Conservation (phyloP, 2,113 vertebrate species). For the Strix uralensis region DNA sequence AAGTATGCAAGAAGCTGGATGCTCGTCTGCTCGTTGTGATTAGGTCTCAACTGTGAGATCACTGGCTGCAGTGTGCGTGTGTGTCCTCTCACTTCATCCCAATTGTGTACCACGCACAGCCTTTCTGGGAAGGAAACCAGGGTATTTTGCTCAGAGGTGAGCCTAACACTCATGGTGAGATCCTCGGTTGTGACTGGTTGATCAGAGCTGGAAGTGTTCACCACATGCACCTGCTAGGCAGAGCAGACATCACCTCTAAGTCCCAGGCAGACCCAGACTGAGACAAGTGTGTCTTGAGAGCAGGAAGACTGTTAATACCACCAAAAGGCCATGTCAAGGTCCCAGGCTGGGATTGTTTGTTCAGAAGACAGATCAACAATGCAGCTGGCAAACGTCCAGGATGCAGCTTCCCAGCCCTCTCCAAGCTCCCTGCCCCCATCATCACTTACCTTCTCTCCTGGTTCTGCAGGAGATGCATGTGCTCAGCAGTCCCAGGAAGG, state of each 20-base stretch:
- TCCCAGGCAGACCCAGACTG: background rate
- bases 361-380: background rate
- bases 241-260: background rate
- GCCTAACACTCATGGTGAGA: background rate
- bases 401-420: background rate
- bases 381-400: background rate
- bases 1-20: background rate
- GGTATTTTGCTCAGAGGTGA: background rate
- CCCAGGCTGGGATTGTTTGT: background rate
- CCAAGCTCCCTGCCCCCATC: background rate
- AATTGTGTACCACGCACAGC: background rate
- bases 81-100: background rate
- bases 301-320: background rate
- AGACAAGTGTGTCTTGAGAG: background rate
- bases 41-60: background rate
- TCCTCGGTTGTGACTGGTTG: background rate
- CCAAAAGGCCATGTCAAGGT: background rate
- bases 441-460: background rate
- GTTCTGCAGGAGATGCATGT: background rate
- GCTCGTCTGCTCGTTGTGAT: background rate
- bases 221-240: background rate
- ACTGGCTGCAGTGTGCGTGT: rapidly evolving
- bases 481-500: background rate
- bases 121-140: background rate
- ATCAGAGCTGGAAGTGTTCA: background rate